These are phyloP conservation scores for Parnassius apollo DNA, from an alignment of 2,888 invertebrate species.

Conservation along the genomic window DNA sequence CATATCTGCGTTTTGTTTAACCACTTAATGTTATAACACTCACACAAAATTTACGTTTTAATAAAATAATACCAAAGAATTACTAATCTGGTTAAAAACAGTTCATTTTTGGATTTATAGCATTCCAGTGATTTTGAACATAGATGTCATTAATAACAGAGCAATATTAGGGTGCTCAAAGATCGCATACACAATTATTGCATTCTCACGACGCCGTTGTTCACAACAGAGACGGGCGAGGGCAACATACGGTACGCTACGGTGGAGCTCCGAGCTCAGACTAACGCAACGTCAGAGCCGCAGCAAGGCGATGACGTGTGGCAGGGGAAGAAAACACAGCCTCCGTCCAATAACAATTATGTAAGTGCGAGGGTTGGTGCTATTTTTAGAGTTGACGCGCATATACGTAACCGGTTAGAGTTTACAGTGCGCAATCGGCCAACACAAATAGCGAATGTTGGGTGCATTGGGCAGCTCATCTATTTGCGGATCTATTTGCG, in stretches of 20 bases:
- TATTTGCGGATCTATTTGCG: constrained; percentile 55
- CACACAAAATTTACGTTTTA: not conserved
- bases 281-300: constrained; percentile 37
- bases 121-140: not conserved
- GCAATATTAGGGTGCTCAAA: not conserved
- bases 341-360: constrained; percentile 73
- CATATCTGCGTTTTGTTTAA: constrained; percentile 37
- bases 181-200: not conserved
- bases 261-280: constrained; percentile 47
- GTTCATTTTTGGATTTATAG: not conserved
- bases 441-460: constrained; percentile 51
- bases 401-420: constrained; percentile 53
- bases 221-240: not conserved
- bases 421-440: constrained; percentile 38
- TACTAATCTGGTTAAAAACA: not conserved
- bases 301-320: constrained; percentile 35
- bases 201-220: not conserved
- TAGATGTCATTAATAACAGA: not conserved
- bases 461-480: constrained; percentile 17
- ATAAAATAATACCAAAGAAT: not conserved
- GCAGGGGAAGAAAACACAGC: constrained; percentile 61
- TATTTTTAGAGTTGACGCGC: constrained; percentile 66
- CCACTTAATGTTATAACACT: not conserved
- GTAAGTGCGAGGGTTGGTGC: constrained; percentile 67
- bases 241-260: constrained; percentile 30